Percentiles rank a stretch among this genome's conserved stretches.
Conservation (phyloP, 1,140 invertebrate genomes). For the Monomorium pharaonis region DNA sequence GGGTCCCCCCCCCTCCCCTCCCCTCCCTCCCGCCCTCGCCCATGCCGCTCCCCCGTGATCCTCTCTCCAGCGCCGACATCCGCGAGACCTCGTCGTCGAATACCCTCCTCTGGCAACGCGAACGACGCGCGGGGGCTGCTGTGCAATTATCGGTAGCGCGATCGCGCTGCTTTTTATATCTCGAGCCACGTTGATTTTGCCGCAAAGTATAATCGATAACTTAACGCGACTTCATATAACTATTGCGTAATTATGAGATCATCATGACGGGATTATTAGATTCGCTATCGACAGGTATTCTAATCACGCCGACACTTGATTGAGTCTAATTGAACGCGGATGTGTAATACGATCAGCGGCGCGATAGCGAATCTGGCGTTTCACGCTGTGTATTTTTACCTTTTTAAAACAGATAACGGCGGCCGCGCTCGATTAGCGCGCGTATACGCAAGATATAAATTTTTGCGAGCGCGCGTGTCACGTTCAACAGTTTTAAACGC, state of each 20-base stretch:
- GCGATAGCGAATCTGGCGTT: neutral
- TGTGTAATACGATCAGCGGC: neutral
- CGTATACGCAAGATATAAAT: neutral
- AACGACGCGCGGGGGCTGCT: neutral
- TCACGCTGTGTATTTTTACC: neutral
- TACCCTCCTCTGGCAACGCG: constrained; percentile 27
- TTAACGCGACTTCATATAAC: neutral
- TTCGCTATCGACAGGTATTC: neutral
- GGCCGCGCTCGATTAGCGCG: neutral
- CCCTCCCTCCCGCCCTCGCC: constrained; percentile 21
- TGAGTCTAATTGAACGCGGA: neutral
- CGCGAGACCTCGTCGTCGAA: constrained; percentile 50
- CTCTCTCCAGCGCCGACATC: constrained; percentile 34
- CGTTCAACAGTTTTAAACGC: neutral
- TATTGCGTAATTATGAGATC: neutral
- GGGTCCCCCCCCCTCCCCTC: constrained; percentile 6
- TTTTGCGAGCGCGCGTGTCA: neutral
- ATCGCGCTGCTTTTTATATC: constrained; percentile 13
- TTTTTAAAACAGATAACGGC: neutral
- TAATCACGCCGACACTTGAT: neutral
- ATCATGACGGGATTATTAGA: neutral
- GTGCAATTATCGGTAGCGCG: neutral
- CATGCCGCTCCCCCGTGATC: constrained; percentile 37
- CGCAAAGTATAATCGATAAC: neutral
- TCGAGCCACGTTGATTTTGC: neutral